Base-by-base conservation (phyloP, 1,140 invertebrate species). In the Dinothrombium tinctorium region DNA sequence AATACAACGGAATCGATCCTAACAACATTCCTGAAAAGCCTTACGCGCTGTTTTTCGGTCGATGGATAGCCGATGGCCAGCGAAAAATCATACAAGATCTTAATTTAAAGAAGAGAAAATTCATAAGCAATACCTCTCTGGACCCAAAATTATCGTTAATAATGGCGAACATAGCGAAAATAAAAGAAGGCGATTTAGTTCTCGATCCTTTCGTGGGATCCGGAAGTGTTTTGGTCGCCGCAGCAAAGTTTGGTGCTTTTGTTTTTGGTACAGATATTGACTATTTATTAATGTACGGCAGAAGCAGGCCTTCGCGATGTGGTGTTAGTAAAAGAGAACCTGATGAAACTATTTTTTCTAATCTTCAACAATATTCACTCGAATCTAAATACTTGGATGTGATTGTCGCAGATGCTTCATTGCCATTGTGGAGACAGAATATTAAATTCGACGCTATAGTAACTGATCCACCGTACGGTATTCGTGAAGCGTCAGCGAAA, bases 101-200 rank as follows among this genome's bases (percentile, higher is more conserved):
- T 35, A 83, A 81, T 1, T 54, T 92, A 20, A 89, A 89, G 60
- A 75, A 69, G 22, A 66, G 87, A 17, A 81, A 81, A 61, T 95
- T 90, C 56, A 92, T 95, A 54, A 86, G 84, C 5, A 95, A 92
- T 54, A 96, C 89, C 0, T 84, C 77, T 51, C 95, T 96, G 89
- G 87, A 95, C 59, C 73, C 87, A 0, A 76, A 82, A 47, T 61
- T 95, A 1, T 76, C 84, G 3, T 57, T 95, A 15, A 60, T 95
- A 20, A 92, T 94, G 84, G 76, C 81, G 0, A 96, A 95, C 63
- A 74, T 92, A 58, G 84, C 76, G 2, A 60, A 73, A 59, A 69
- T 90, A 15, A 61, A 61, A 37, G 48, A 61, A 2, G 73, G 74
- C 4, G 72, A 78, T 55, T 44, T 94, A 0, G 68, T 92, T 32